These are phyloP conservation scores for Acleris emargana DNA, from an alignment of 2,888 invertebrate species.

Conservation along the genomic window DNA sequence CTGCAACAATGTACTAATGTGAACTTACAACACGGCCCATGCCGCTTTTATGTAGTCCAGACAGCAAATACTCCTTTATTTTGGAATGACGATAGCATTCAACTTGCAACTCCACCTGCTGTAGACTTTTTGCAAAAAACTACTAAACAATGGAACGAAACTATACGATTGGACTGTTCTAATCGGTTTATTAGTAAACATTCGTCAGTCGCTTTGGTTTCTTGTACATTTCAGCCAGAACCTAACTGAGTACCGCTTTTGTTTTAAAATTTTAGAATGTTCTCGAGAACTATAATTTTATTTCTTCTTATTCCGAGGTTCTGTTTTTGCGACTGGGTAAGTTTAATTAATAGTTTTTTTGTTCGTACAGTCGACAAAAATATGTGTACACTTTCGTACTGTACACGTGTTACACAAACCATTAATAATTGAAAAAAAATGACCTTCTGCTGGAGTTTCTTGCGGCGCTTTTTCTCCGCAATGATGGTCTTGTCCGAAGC, in stretches of 20 bases:
- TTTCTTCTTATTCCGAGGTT: conserved; percentile 45
- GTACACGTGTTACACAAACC: no score
- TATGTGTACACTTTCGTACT: no score
- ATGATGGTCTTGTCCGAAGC: no score
- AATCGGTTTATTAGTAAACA: conserved; percentile 57
- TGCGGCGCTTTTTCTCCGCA: no score
- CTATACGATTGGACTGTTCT: conserved; percentile 45
- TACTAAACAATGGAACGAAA: conserved; percentile 36
- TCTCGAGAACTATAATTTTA: conserved; percentile 44
- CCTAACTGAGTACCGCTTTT: conserved; percentile 34
- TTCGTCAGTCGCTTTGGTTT: conserved; percentile 40
- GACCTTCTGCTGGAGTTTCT: no score
- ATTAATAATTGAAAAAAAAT: no score
- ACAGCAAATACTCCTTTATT: conserved; percentile 3
- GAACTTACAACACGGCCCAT: no score
- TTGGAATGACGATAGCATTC: conserved; percentile 19
- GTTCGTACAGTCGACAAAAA: no score
- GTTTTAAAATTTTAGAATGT: conserved; percentile 43
- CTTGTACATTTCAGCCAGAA: conserved; percentile 40
- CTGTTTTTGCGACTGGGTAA: conserved; percentile 52
- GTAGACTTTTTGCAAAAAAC: conserved; percentile 27
- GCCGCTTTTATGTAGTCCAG: no score
- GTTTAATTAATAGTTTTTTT: conserved; percentile 10
- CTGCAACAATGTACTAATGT: no score
- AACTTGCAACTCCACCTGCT: conserved; percentile 13